Evolutionary conservation across 2,888 invertebrate species (phyloP), one percentile per base, ranked within the genome.

Genomic region (Cylloceria caligata): DNA sequence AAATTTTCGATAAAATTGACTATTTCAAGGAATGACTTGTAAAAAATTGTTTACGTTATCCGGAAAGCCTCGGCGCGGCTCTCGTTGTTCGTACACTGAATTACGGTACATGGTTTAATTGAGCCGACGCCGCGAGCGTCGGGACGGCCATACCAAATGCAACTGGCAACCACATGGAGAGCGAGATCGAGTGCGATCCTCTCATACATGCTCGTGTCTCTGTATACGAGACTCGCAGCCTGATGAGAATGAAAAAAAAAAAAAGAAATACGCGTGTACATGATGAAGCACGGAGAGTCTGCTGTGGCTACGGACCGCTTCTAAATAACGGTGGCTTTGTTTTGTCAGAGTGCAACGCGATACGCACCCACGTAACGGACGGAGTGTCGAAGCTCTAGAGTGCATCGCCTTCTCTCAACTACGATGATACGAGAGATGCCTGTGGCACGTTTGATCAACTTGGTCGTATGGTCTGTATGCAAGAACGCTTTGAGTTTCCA

Each of bases 261-360:
- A 75, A 69, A 49, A 69, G 47, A 67, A 76, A 36, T 19, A 69
- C 55, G 47, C 42, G 55, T 39, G 68, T 67, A 36, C 67, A 81
- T 47, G 71, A 77, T 45, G 52, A 81, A 78, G 85, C 87, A 85
- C 83, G 87, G 85, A 71, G 79, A 71, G 72, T 60, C 52, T 2
- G 27, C 11, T 30, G 24, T 21, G 16, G 11, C 60, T 49, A 67
- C 42, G 67, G 85, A 87, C 86, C 87, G 86, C 88, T 90, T 90
- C 89, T 91, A 90, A 81, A 91, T 90, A 91, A 90, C 90, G 90
- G 87, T 87, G 86, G 88, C 90, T 90, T 89, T 91, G 90, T 90
- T 57, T 57, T 57, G 85, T 86, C 81, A 85, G 80, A 69, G 75
- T 68, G 82, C 65, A 36, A 67, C 52, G 71, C 57, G 75, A 74